These are phyloP conservation scores for Ondatra zibethicus DNA, from an alignment of 2,113 vertebrate species.

Conservation along the genomic window DNA sequence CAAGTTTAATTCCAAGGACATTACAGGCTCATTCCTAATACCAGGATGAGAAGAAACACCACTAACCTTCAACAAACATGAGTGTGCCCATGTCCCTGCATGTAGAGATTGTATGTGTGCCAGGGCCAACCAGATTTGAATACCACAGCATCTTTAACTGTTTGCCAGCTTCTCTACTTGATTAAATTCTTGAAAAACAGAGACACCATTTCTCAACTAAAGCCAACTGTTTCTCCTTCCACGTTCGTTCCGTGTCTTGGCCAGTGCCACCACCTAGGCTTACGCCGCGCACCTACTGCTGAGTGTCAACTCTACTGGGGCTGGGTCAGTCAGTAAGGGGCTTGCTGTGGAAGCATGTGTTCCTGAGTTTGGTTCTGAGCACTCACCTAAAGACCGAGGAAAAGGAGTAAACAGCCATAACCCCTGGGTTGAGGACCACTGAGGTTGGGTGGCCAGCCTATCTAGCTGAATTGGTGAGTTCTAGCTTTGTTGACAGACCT, in stretches of 20 bases:
- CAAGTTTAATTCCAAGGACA: background rate
- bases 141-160: background rate
- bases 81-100: no score
- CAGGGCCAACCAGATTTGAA: background rate
- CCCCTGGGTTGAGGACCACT: background rate
- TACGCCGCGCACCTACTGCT: no score
- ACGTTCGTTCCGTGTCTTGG: fast-evolving
- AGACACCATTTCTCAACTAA: background rate
- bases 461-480: background rate
- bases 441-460: no score
- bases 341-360: background rate
- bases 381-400: background rate
- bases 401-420: background rate
- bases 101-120: background rate
- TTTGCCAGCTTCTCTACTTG: background rate
- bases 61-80: no score
- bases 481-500: background rate
- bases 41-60: background rate
- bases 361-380: background rate
- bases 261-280: no score
- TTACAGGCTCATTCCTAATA: background rate
- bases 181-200: background rate
- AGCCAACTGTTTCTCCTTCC: background rate
- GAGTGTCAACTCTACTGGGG: background rate
- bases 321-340: background rate